Evolutionary conservation across 2,113 vertebrate genomes (phyloP).

Genomic region (Lonchura striata): DNA sequence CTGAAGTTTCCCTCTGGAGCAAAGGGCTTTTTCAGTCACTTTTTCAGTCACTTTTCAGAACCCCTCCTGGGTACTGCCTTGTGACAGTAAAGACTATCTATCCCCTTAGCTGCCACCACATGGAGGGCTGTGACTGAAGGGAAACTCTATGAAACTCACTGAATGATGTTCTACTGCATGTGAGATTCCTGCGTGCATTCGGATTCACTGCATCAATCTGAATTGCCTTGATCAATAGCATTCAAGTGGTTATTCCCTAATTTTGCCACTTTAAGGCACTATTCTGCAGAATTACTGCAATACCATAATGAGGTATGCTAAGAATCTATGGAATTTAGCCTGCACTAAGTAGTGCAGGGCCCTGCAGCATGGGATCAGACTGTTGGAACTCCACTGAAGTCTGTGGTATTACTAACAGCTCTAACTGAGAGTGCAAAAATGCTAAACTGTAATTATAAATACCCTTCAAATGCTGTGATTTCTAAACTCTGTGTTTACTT

Average conservation of each 20-base stretch:
- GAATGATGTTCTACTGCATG: no score
- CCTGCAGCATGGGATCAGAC: neutral
- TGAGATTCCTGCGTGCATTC: neutral
- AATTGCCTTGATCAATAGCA: neutral
- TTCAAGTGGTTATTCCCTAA: neutral
- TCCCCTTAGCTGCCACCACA: neutral
- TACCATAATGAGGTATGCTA: neutral
- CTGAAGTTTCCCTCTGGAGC: neutral
- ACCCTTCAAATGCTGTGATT: neutral
- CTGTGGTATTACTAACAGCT: neutral
- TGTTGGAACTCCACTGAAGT: neutral
- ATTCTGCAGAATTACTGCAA: neutral
- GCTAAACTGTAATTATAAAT: neutral
- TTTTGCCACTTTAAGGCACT: neutral
- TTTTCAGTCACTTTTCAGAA: neutral
- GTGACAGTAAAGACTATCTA: rapidly evolving
- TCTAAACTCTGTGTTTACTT: neutral
- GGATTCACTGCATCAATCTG: neutral
- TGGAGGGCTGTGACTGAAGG: neutral
- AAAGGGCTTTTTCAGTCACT: no score
- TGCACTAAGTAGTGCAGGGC: neutral
- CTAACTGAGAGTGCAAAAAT: neutral
- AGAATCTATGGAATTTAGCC: neutral
- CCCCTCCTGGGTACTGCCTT: neutral
- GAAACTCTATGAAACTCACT: neutral